Percentiles rank a stretch among this genome's conserved stretches.
These are phyloP conservation scores for Diplosoma virens DNA, from an alignment of 23 tunicate genomes.

Conservation along the genomic window DNA sequence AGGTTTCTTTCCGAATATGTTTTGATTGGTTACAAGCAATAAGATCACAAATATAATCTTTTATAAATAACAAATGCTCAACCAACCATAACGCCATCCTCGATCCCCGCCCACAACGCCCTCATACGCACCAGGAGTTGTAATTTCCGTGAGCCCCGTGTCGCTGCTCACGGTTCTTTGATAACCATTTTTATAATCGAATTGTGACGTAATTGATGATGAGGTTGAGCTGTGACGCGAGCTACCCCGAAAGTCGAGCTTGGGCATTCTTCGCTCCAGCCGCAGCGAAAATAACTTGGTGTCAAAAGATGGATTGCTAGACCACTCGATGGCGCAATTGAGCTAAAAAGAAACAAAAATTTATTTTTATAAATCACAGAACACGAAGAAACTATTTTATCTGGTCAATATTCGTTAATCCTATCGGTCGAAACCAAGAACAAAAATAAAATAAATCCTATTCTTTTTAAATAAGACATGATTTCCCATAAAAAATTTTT, in stretches of 20 bases:
- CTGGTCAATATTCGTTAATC: too few relatives aligned
- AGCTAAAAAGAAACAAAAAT: not conserved
- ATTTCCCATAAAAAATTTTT: too few relatives aligned
- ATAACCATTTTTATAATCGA: slow-evolving; percentile 2
- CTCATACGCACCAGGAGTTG: slow-evolving; percentile 6
- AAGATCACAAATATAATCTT: not conserved
- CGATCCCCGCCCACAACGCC: too few relatives aligned
- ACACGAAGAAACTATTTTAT: too few relatives aligned
- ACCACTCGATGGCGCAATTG: slow-evolving; percentile 36
- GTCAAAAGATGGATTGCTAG: not conserved
- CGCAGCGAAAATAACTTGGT: not conserved
- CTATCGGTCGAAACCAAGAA: too few relatives aligned
- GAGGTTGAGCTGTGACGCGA: not conserved
- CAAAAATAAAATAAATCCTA: too few relatives aligned
- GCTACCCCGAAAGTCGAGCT: not conserved
- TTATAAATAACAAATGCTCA: too few relatives aligned
- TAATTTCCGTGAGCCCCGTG: slow-evolving; percentile 6
- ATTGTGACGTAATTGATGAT: slow-evolving; percentile 19
- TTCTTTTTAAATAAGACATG: too few relatives aligned
- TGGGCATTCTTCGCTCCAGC: slow-evolving; percentile 28
- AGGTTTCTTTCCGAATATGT: not conserved
- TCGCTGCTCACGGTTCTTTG: slow-evolving; percentile 18
- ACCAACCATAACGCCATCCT: too few relatives aligned
- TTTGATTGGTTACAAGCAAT: not conserved
- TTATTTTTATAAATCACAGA: not conserved